Evolutionary conservation across 2,888 invertebrate species (phyloP), one percentile per base, ranked within the genome.

Genomic region (Agrotis ipsilon): DNA sequence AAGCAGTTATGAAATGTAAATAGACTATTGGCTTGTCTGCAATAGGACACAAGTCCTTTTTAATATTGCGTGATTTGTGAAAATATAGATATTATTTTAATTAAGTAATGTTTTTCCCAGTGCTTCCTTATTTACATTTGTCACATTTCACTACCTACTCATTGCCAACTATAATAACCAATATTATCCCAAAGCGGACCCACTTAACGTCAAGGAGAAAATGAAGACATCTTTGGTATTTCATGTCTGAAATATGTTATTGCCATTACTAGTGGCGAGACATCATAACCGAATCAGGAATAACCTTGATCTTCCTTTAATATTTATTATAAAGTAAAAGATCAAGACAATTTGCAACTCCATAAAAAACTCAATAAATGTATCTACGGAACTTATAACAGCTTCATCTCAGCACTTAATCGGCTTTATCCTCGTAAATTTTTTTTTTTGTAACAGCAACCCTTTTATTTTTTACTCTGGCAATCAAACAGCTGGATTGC

Each of bases 401-500:
- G 16, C 75, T 63, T 57, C 21, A 67, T 61, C 49, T 58, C 39
- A 54, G 60, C 57, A 77, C 61, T 72, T 68, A 55, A 57, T 68
- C 49, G 62, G 82, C 78, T 78, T 81, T 51, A 81, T 65, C 57
- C 45, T 52, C 21, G 11, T 48, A 71, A 55, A 32, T 32, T n/a
- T 46, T 59, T 46, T 59, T 70, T 62, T 59, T 75, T 80, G 65
- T 21, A 54, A 43, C 14, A 19, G 46, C 32, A 71, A 75, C 67
- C 78, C 64, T 75, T 80, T 68, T 62, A n/a, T 84, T 75, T 75
- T 69, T 66, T 60, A 55, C 18, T 13, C 54, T 27, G 58, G 61
- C 55, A 61, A 71, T 75, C 62, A 69, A 59, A 80, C 72, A 72
- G 70, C 68, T 70, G 76, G 60, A 51, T 24, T 65, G 82, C 64